These are phyloP conservation scores for Hypomecis punctinalis DNA, from an alignment of 2,888 invertebrate genomes.

Conservation along the genomic window DNA sequence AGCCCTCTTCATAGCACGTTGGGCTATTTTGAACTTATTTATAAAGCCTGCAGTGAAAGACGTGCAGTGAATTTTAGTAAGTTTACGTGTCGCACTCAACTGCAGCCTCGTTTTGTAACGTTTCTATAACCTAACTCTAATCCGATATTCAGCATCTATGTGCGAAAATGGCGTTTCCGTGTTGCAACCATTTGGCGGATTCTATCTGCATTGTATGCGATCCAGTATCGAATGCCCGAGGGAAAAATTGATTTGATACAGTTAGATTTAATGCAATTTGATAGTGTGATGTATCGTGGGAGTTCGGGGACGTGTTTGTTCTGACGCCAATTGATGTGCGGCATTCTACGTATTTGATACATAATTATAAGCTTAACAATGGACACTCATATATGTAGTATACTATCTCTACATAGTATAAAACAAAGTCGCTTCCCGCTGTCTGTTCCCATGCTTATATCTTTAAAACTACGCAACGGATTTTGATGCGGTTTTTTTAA, in stretches of 20 bases:
- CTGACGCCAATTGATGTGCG: slow-evolving; percentile 27
- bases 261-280: slow-evolving; percentile 29
- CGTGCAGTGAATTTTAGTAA: too few species aligned
- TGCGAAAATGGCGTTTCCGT: slow-evolving; percentile 13
- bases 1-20: too few species aligned
- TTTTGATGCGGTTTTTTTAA: too few species aligned
- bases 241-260: slow-evolving; percentile 21
- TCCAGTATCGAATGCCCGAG: slow-evolving; percentile 12
- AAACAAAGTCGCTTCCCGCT: too few species aligned
- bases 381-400: neutral
- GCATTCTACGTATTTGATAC: slow-evolving; percentile 10
- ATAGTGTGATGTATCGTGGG: slow-evolving; percentile 42
- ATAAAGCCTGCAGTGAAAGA: too few species aligned
- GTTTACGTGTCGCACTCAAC: too few species aligned
- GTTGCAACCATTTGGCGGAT: slow-evolving; percentile 6
- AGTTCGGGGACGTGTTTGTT: slow-evolving; percentile 40
- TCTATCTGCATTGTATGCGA: slow-evolving; percentile 10
- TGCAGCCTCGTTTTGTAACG: too few species aligned
- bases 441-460: too few species aligned
- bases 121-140: neutral
- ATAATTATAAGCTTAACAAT: slow-evolving; percentile 4
- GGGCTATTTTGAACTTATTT: too few species aligned
- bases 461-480: too few species aligned
- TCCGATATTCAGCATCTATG: neutral
- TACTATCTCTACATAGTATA: too few species aligned